Evolutionary conservation across 2,888 invertebrate genomes (phyloP).

Genomic region (Eudemis profundana): DNA sequence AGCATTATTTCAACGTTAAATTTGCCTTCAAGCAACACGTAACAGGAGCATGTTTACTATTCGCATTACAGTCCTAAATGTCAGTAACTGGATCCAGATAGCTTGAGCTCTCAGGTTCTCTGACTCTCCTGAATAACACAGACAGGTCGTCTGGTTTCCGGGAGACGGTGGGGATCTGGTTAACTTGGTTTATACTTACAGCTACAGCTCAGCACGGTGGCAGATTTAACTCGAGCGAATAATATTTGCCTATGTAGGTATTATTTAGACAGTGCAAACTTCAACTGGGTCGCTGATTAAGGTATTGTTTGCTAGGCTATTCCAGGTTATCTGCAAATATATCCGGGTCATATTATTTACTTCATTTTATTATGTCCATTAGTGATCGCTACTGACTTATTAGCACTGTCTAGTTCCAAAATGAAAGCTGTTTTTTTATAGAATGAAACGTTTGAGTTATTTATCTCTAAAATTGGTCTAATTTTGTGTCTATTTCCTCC

Average conservation of each 20-base stretch:
- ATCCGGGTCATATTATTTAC: background rate
- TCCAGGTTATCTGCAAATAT: slow-evolving; percentile 4
- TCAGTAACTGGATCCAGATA: slow-evolving; percentile 58
- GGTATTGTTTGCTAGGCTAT: slow-evolving; percentile 52
- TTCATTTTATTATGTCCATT: background rate
- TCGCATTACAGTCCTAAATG: slow-evolving; percentile 74
- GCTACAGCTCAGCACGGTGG: slow-evolving; percentile 58
- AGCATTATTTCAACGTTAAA: slow-evolving; percentile 33
- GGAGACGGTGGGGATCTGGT: slow-evolving; percentile 53
- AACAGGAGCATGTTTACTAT: slow-evolving; percentile 71
- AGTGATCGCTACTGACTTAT: background rate
- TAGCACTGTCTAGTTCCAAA: no score
- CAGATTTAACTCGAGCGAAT: slow-evolving; percentile 67
- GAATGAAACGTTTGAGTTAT: no score
- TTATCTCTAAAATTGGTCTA: no score
- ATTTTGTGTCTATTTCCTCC: no score
- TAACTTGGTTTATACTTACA: slow-evolving; percentile 52
- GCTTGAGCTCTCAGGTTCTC: slow-evolving; percentile 50
- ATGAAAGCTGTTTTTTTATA: no score
- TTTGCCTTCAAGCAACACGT: slow-evolving; percentile 55
- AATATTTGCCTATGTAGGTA: slow-evolving; percentile 68
- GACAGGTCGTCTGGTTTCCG: slow-evolving; percentile 40
- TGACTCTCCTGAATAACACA: background rate
- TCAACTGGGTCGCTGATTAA: slow-evolving; percentile 65
- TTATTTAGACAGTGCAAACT: slow-evolving; percentile 70